A percentile compares a stretch with the other conserved stretches of the same genome.
Evolutionary conservation across 1,140 invertebrate genomes (phyloP).

Genomic region (Coptotermes formosanus): DNA sequence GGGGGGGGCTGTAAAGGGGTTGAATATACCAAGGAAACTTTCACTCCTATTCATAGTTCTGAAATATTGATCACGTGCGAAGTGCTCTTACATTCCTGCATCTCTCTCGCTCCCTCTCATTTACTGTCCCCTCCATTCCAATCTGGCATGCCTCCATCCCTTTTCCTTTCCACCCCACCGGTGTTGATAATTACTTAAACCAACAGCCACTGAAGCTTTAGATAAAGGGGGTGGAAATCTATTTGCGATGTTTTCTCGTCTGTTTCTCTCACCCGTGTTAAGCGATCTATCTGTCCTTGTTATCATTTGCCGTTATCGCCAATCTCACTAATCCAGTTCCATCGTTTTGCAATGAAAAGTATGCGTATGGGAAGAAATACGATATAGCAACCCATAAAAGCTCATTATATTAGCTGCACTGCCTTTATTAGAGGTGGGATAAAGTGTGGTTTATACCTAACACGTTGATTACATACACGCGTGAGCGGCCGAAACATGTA

Average conservation of each 20-base stretch:
- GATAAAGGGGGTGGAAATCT: not conserved
- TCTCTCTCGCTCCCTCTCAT: not conserved
- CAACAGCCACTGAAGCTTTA: not conserved
- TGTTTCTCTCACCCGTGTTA: not conserved
- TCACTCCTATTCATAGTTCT: slow-evolving; percentile 5
- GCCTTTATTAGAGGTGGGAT: not conserved
- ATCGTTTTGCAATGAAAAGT: not conserved
- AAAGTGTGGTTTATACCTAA: no score
- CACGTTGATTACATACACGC: no score
- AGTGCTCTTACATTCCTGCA: not conserved
- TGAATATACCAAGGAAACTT: not conserved
- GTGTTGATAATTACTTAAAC: slow-evolving; percentile 17
- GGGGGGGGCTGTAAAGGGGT: not conserved
- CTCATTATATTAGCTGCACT: not conserved
- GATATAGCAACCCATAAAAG: not conserved
- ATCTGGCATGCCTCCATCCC: not conserved
- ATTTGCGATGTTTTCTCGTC: not conserved
- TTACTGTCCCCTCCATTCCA: not conserved
- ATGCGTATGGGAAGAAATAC: not conserved
- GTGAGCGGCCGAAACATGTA: no score
- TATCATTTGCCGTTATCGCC: not conserved
- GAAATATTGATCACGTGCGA: not conserved
- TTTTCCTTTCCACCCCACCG: not conserved
- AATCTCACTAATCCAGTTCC: not conserved
- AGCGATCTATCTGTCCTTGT: not conserved